Percentiles rank a stretch among this genome's conserved stretches.
These are phyloP conservation scores for Pristiophorus japonicus DNA, from an alignment of 2,113 vertebrate genomes.

Conservation along the genomic window DNA sequence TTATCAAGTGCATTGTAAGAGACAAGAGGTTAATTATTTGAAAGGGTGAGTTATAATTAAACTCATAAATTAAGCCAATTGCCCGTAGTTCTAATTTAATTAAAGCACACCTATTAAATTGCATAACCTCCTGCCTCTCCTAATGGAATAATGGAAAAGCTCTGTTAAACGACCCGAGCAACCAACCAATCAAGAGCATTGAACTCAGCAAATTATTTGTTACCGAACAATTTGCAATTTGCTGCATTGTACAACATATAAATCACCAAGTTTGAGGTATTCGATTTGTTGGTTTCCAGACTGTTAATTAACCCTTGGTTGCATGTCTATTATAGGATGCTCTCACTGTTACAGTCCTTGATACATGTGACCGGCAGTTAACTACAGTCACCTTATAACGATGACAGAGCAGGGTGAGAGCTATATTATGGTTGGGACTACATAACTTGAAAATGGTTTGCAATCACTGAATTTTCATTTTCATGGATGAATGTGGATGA, in stretches of 20 bases:
- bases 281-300: not conserved
- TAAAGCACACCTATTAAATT: slow-evolving; percentile 19
- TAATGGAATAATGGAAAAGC: slow-evolving; percentile 23
- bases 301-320: not conserved
- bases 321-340: not conserved
- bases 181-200: slow-evolving; percentile 22
- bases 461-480: not conserved
- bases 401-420: not conserved
- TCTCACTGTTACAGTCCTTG: not conserved
- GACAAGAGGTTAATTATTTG: slow-evolving; percentile 29
- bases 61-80: slow-evolving; percentile 28
- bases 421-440: not conserved
- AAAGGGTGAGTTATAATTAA: slow-evolving; percentile 26
- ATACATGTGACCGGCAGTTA: not conserved
- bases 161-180: not conserved
- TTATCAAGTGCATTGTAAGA: not conserved
- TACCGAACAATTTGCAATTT: not conserved
- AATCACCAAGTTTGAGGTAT: not conserved
- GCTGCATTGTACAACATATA: slow-evolving; percentile 20
- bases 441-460: not conserved
- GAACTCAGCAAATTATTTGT: slow-evolving; percentile 1
- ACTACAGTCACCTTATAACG: not conserved
- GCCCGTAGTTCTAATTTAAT: slow-evolving; percentile 25
- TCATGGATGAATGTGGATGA: too few species aligned
- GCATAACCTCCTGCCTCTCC: slow-evolving; percentile 27